Evolutionary conservation across 2,888 invertebrate species (phyloP).

Genomic region (Serrognathus titanus): DNA sequence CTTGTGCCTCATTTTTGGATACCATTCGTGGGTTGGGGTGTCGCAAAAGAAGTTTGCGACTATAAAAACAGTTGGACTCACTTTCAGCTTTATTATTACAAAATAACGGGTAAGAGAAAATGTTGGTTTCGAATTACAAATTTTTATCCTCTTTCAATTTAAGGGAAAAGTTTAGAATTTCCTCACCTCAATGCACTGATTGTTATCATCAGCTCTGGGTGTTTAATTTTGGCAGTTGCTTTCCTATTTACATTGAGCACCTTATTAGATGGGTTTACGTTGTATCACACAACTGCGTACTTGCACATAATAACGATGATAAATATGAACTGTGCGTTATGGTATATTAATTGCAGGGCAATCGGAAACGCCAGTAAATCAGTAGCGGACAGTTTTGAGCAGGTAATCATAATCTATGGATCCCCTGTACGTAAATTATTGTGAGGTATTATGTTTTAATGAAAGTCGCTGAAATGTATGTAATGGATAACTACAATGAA

Average conservation of each 20-base stretch:
- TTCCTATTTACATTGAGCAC: conserved; percentile 60
- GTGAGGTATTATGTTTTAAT: too few relatives aligned
- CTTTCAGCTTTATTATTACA: conserved; percentile 57
- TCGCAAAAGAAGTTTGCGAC: conserved; percentile 64
- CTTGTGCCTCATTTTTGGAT: conserved; percentile 69
- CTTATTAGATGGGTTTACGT: conserved; percentile 60
- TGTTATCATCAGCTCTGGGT: conserved; percentile 60
- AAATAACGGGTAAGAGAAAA: conserved; percentile 41
- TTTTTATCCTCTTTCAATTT: conserved; percentile 23
- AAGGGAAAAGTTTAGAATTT: conserved; percentile 60
- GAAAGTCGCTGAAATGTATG: too few relatives aligned
- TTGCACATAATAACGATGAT: conserved; percentile 68
- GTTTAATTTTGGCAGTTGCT: conserved; percentile 58
- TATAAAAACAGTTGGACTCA: conserved; percentile 68
- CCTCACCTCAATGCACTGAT: conserved; percentile 60
- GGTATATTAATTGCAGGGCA: conserved; percentile 68
- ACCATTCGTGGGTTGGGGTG: conserved; percentile 68
- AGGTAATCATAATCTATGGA: conserved; percentile 28
- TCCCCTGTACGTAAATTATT: neutral
- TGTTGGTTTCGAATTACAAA: neutral
- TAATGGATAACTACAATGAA: too few relatives aligned
- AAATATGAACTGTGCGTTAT: conserved; percentile 69
- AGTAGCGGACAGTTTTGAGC: conserved; percentile 43
- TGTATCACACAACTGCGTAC: conserved; percentile 61
- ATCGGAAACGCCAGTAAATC: conserved; percentile 57